phyloP scores from a whole-genome alignment of 2,113 vertebrate genomes.

The Puma concolor region DNA sequence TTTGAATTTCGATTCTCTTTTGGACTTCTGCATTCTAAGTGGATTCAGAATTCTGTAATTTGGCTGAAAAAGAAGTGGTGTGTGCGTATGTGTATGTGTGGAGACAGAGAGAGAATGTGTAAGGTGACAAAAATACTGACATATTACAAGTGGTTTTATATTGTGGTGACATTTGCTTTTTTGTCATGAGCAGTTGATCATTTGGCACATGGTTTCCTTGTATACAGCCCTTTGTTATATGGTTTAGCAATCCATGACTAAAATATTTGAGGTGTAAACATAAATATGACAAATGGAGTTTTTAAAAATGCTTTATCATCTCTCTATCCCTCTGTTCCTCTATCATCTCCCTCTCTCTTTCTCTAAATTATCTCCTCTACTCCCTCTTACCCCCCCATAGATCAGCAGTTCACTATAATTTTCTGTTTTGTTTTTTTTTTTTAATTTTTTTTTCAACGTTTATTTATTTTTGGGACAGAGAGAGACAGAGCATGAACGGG shows the following conservation, averaged over 20 bases:
- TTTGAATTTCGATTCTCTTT: neutral
- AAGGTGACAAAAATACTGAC: neutral
- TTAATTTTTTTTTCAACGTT: no score
- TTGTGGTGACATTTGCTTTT: neutral
- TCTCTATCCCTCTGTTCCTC: no score
- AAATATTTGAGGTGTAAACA: neutral
- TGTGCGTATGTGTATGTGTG: neutral
- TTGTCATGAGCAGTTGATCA: neutral
- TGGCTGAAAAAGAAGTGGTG: neutral
- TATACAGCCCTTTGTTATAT: neutral
- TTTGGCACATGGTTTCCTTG: neutral
- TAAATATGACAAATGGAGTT: neutral
- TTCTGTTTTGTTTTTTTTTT: neutral
- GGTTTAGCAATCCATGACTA: neutral
- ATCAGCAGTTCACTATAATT: neutral
- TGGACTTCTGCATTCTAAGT: neutral
- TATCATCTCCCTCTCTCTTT: no score
- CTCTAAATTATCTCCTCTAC: no score
- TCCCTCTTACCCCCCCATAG: accelerated
- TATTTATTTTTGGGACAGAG: no score
- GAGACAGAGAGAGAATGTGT: neutral
- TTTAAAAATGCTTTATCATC: neutral
- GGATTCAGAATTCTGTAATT: neutral
- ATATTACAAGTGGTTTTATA: neutral
- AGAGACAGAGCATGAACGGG: no score